A percentile compares a stretch with the other conserved stretches of the same genome.
These are phyloP conservation scores for Mormyrus hasselquistii DNA, from an alignment of 2,797 vertebrate genomes.

Conservation along the genomic window DNA sequence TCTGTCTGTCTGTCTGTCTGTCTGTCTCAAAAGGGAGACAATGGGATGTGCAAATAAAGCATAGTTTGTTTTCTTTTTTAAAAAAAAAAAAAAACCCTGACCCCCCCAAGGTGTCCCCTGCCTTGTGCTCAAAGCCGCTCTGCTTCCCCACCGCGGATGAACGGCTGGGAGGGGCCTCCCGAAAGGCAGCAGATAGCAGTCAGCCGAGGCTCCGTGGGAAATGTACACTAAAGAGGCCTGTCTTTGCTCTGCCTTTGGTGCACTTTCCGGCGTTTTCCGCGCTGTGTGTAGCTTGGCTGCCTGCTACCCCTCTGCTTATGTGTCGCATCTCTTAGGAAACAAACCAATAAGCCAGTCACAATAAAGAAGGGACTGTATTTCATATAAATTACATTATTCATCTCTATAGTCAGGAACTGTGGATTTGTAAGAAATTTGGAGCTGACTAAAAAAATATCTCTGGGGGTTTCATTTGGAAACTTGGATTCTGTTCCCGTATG, in stretches of 20 bases:
- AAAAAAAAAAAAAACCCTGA: not conserved
- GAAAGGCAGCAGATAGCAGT: not conserved
- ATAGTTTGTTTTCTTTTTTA: not conserved
- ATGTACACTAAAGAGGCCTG: too few species aligned
- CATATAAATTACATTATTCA: not conserved
- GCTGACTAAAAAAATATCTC: not conserved
- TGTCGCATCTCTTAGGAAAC: not conserved
- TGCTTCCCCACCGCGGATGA: not conserved
- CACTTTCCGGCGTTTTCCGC: not conserved
- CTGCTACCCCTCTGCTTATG: not conserved
- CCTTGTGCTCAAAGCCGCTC: not conserved
- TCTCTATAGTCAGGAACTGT: not conserved
- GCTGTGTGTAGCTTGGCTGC: not conserved
- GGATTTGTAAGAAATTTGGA: not conserved
- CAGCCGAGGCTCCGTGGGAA: not conserved
- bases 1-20: too few species aligned
- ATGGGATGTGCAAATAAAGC: not conserved
- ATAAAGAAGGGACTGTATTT: not conserved
- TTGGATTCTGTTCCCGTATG: not conserved
- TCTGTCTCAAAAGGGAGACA: not conserved
- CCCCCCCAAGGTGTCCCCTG: not conserved
- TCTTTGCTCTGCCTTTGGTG: not conserved
- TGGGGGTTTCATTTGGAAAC: not conserved
- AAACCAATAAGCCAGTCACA: not conserved
- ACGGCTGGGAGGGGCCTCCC: not conserved